These are phyloP conservation scores for Planococcus citri DNA, from an alignment of 1,140 invertebrate genomes.

Conservation along the genomic window DNA sequence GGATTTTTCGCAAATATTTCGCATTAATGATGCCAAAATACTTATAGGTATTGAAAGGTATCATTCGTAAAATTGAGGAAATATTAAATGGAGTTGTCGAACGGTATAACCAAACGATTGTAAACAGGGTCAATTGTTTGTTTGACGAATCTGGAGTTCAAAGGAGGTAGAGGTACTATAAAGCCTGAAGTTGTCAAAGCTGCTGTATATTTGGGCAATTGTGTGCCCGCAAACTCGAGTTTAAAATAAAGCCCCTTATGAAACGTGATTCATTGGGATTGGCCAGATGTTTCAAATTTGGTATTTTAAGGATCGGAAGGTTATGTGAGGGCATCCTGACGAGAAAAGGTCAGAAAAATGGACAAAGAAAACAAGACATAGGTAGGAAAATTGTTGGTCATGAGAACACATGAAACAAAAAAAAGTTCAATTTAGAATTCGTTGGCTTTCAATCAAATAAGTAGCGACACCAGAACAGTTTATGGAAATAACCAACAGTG, in stretches of 20 bases:
- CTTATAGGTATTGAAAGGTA: too few relatives aligned
- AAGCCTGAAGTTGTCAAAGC: constrained; percentile 24
- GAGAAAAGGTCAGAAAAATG: constrained; percentile 26
- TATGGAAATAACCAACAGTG: too few relatives aligned
- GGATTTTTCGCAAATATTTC: too few relatives aligned
- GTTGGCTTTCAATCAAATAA: too few relatives aligned
- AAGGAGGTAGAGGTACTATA: constrained; percentile 22
- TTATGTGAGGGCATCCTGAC: constrained; percentile 27
- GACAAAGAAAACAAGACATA: background rate
- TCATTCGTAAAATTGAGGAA: too few relatives aligned
- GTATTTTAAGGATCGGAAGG: constrained; percentile 27
- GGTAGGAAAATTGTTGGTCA: too few relatives aligned
- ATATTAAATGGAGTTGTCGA: constrained; percentile 23
- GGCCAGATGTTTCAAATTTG: constrained; percentile 1
- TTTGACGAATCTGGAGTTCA: constrained; percentile 22
- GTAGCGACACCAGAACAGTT: background rate
- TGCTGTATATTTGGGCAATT: constrained; percentile 24
- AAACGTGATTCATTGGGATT: background rate
- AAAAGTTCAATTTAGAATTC: too few relatives aligned
- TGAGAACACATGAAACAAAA: background rate
- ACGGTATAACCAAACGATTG: constrained; percentile 23
- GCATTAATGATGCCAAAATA: too few relatives aligned
- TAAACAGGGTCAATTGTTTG: constrained; percentile 25
- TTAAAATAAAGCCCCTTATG: background rate
- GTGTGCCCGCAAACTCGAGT: constrained; percentile 14